Evolutionary conservation across 2,888 invertebrate species (phyloP), one percentile per base, ranked within the genome.

Genomic region (Cantharis flavilabris): DNA sequence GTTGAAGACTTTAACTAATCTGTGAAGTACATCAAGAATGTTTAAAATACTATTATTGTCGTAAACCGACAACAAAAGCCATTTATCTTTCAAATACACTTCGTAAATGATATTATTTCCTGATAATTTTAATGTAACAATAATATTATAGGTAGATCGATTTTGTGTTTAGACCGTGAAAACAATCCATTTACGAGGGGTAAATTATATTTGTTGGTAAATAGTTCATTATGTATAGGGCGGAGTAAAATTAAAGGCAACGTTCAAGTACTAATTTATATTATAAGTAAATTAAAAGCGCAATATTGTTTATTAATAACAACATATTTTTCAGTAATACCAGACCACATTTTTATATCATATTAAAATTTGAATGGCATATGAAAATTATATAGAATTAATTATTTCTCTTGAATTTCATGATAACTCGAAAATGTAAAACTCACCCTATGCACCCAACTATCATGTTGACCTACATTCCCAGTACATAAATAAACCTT

Each of bases 1-100:
- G 65, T 67, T 67, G 23, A 67, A 67, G 65, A 67, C 65, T 67
- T 67, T 18, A 67, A 67, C 65, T 67, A 67, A 67, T 67, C 65
- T 67, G 65, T 49, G 49, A 49, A 49, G 49, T n/a, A 49, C 49
- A 49, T 49, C 49, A 49, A 49, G 49, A n/a, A 13, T 49, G 49
- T n/a, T n/a, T n/a, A 49, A 49, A 16, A 49, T 49, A 49, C n/a
- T 5, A 49, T 49, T 49, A n/a, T n/a, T 49, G 49, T 49, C 49
- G n/a, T n/a, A 49, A 49, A 49, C 49, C 49, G n/a, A 49, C 49
- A 49, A 49, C 49, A 49, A 49, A 49, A 49, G n/a, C 49, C 49
- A 49, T 49, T 49, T 49, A 49, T 49, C 49, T 49, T 49, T 11
- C 33, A n/a, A 49, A 49, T 49, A 49, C 49, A 49, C 33, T 49